Conservation (phyloP, 2,113 vertebrate species). For the Pangasianodon gigas region DNA sequence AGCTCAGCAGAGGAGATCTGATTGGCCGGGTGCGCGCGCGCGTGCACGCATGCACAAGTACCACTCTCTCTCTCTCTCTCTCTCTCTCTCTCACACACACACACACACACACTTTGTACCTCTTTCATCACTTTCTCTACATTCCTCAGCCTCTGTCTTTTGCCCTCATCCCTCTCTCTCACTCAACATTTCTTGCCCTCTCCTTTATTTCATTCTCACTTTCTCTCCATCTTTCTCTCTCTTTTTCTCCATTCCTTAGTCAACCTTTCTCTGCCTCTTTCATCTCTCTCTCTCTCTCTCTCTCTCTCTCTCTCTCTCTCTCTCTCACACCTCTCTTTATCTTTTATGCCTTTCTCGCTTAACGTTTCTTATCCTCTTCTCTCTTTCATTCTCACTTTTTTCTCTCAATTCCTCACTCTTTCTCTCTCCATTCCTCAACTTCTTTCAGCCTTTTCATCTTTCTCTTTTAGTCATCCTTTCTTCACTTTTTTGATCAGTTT, state of each 20-base stretch:
- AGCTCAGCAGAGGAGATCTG: conserved; percentile 46
- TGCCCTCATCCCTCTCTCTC: background rate
- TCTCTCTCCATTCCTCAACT: background rate
- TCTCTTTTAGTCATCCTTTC: background rate
- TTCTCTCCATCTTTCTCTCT: background rate
- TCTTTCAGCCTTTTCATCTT: too few relatives aligned
- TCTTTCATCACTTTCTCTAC: background rate
- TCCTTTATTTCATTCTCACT: background rate
- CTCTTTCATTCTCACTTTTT: background rate
- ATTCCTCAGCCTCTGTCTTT: background rate
- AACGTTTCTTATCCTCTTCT: background rate
- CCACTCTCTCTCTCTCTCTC: conserved; percentile 14
- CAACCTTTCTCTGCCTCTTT: too few relatives aligned
- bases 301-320: background rate
- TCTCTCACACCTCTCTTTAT: background rate
- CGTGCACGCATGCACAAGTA: conserved; percentile 21
- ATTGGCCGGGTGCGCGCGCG: conserved; percentile 44
- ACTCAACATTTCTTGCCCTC: background rate
- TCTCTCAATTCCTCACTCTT: background rate
- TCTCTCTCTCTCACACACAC: background rate
- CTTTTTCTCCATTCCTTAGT: background rate
- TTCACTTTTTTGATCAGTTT: background rate
- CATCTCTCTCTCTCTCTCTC: background rate
- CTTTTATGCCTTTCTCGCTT: background rate
- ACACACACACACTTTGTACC: background rate